These are phyloP conservation scores for Serripes groenlandicus DNA, from an alignment of 2,888 invertebrate genomes.

Conservation along the genomic window DNA sequence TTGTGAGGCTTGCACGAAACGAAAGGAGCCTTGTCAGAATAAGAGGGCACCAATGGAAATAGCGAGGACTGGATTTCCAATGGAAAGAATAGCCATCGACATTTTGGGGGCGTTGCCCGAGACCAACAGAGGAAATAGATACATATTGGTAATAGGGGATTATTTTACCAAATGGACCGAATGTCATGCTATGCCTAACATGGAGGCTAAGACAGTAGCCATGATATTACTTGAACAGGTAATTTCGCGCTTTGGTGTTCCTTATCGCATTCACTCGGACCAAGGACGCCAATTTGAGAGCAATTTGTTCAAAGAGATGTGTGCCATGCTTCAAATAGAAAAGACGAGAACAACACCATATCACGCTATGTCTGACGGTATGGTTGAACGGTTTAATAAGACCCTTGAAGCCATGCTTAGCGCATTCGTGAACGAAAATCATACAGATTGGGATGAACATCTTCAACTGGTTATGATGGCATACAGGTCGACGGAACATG, in stretches of 20 bases:
- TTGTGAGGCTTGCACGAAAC: slow-evolving; percentile 12
- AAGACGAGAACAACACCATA: slow-evolving; percentile 44
- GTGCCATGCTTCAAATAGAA: slow-evolving; percentile 31
- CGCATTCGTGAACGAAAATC: slow-evolving; percentile 44
- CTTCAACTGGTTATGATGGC: not conserved
- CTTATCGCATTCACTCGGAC: slow-evolving; percentile 26
- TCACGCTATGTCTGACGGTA: slow-evolving; percentile 30
- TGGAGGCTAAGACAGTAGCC: not conserved
- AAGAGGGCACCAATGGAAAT: slow-evolving; percentile 30
- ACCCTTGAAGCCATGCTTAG: slow-evolving; percentile 59
- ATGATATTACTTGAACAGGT: not conserved
- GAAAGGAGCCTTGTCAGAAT: not conserved
- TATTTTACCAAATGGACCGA: slow-evolving; percentile 45
- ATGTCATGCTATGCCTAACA: slow-evolving; percentile 12
- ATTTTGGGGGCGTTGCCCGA: slow-evolving; percentile 26
- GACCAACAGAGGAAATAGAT: slow-evolving; percentile 19
- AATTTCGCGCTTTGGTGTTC: slow-evolving; percentile 33
- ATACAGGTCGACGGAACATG: not conserved
- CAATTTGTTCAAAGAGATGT: slow-evolving; percentile 34
- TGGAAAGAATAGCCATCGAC: slow-evolving; percentile 36
- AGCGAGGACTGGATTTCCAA: slow-evolving; percentile 24
- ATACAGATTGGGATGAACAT: not conserved
- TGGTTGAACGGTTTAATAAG: slow-evolving; percentile 46
- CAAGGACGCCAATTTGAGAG: slow-evolving; percentile 41
- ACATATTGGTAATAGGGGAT: slow-evolving; percentile 35